Evolutionary conservation across 2,113 vertebrate species (phyloP).

Genomic region (Lathamus discolor): DNA sequence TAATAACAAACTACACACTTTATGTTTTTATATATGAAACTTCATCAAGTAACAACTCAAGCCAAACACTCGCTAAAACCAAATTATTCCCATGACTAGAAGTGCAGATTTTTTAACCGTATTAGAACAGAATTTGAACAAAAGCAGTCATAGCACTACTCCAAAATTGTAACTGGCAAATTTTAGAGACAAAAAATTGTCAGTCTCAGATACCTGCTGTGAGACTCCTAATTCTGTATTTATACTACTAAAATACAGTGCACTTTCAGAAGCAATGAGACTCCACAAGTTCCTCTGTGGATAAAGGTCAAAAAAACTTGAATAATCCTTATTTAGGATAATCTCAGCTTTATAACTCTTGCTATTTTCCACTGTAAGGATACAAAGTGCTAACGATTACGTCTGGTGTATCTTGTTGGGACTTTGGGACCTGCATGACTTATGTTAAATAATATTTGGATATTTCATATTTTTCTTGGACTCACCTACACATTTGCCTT

Average conservation of each 20-base stretch:
- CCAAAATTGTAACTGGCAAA: not conserved
- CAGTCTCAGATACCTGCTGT: not conserved
- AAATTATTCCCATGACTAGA: conserved; percentile 41
- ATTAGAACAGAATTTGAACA: conserved; percentile 12
- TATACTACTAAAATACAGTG: not conserved
- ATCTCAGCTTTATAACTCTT: conserved; percentile 38
- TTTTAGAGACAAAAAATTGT: not conserved
- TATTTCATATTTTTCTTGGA: conserved; percentile 68
- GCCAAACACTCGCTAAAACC: not conserved
- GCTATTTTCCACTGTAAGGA: conserved; percentile 19
- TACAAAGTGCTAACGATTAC: not conserved
- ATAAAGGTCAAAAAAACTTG: not conserved
- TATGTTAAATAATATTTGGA: conserved; percentile 65
- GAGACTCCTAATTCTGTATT: not conserved
- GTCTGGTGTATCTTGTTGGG: conserved; percentile 36
- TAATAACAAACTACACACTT: conserved; percentile 45
- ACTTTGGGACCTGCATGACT: conserved; percentile 48
- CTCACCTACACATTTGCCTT: conserved; percentile 4
- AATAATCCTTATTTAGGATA: conserved; percentile 41
- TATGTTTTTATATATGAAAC: conserved; percentile 25
- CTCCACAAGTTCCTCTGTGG: not conserved
- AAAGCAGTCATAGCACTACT: not conserved
- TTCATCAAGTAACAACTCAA: not conserved
- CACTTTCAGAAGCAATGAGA: not conserved
- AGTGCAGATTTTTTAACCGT: not conserved